These are phyloP conservation scores for Brotula barbata DNA, from an alignment of 2,797 vertebrate genomes.

Conservation along the genomic window DNA sequence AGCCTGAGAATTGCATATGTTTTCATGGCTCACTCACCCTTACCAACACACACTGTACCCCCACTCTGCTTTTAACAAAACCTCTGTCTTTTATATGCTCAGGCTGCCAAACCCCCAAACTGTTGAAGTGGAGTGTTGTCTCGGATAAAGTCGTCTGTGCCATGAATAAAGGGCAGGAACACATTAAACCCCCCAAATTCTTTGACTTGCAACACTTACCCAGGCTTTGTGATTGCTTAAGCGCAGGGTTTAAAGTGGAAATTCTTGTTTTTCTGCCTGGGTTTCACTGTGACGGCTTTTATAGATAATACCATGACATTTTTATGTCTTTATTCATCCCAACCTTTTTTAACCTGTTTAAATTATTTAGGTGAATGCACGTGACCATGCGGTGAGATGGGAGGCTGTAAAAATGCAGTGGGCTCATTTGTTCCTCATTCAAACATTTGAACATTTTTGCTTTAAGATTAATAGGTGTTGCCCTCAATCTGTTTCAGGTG, in stretches of 20 bases:
- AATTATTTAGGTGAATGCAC: conserved; percentile 21
- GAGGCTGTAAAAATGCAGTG: too few species aligned
- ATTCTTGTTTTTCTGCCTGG: conserved; percentile 65
- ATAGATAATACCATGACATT: conserved; percentile 11
- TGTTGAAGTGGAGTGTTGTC: conserved; percentile 71
- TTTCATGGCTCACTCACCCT: conserved; percentile 66
- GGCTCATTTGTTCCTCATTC: conserved; percentile 13
- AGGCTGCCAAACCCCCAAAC: conserved; percentile 65
- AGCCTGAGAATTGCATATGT: conserved; percentile 70
- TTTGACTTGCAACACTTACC: conserved; percentile 55
- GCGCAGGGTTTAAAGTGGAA: conserved; percentile 75
- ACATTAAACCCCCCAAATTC: conserved; percentile 71
- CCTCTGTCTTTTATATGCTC: conserved; percentile 59
- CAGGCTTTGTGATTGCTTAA: conserved; percentile 69
- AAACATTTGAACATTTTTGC: conserved; percentile 57
- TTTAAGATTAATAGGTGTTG: conserved; percentile 58
- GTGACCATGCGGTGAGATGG: too few species aligned
- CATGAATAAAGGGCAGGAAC: conserved; percentile 70
- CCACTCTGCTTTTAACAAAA: conserved; percentile 58
- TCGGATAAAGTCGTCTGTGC: conserved; percentile 71
- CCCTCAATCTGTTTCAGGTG: conserved; percentile 65
- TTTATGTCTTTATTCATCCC: conserved; percentile 38
- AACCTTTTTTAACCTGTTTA: conserved; percentile 6
- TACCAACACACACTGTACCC: conserved; percentile 48
- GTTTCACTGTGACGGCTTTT: conserved; percentile 55